Evolutionary conservation across 2,888 invertebrate genomes (phyloP).

Genomic region (Leptothorax acervorum): DNA sequence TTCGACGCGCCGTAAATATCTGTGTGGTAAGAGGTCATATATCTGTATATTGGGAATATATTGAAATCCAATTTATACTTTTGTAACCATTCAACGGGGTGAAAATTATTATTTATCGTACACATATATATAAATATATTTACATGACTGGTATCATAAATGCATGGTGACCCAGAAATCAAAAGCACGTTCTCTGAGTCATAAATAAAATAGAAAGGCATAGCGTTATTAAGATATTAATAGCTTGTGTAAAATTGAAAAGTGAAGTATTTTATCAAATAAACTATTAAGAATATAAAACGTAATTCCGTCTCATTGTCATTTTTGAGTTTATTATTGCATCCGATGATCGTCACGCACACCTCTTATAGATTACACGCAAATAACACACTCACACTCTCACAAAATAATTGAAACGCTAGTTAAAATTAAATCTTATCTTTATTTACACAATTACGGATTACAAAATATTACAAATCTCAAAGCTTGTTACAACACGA

Average conservation of each 20-base stretch:
- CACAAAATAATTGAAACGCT: neutral
- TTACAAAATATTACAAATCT: conserved; percentile 1
- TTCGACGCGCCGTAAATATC: conserved; percentile 12
- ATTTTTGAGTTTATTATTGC: neutral
- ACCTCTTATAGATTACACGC: neutral
- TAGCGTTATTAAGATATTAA: neutral
- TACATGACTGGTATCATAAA: neutral
- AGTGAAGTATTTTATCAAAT: neutral
- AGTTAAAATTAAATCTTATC: neutral
- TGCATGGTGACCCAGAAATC: neutral
- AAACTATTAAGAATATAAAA: neutral
- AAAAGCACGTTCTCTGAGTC: neutral
- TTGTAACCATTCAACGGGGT: neutral
- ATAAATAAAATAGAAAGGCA: neutral
- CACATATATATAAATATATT: neutral
- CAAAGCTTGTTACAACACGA: neutral
- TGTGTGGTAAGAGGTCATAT: neutral
- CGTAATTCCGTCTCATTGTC: neutral
- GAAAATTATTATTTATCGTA: neutral
- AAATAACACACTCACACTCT: neutral
- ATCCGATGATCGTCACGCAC: neutral
- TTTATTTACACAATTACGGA: neutral
- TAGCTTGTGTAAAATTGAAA: neutral
- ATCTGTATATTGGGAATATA: neutral
- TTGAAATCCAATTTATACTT: conserved; percentile 22